Evolutionary conservation across 2,113 vertebrate species (phyloP), one percentile per base, ranked within the genome.

Genomic region (Odontophorus gujanensis): DNA sequence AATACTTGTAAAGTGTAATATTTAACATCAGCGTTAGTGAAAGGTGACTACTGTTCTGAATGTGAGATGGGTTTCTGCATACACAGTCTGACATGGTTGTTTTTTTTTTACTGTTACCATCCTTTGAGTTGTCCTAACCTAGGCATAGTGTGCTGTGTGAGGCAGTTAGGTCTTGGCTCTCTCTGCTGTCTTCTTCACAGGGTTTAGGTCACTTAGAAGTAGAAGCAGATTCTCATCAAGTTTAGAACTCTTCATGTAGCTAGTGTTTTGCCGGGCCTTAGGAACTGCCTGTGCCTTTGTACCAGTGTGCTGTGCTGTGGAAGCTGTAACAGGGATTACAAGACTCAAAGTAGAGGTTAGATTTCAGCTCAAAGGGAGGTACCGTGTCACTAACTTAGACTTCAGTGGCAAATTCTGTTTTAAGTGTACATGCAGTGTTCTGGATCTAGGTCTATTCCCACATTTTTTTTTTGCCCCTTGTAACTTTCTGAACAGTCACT

Each of bases 331-430:
- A 71, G 19, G n/a, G 2, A 71, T 62, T 77, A 19, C 38, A 83
- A 7, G 85, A 74, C 9, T 90, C 73, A 10, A 45, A 63, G 38
- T 26, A 62, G 61, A 40, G 61, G 20, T 77, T 93, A 68, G 65
- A 90, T 81, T 81, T 24, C 26, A 83, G 2, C 81, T 92, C 88
- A 90, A 74, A 83, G 61, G 40, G 75, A 57, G 3, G 36, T 92
- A 77, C 51, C 48, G 11, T 83, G 51, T 53, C 11, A 34, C 59
- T 90, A 75, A 57, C 13, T 59, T 81, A 85, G 74, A 67, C 25
- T 25, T 80, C 74, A 88, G 71, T 83, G 20, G 26, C 21, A 48
- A 14, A 53, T 74, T 74, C 14, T 80, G 22, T 19, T 85, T 28
- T 38, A 71, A 48, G 55, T 91, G 30, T 45, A 76, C 48, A 13